Conservation (phyloP, 2,797 vertebrate genomes). For the Valencia hispanica region DNA sequence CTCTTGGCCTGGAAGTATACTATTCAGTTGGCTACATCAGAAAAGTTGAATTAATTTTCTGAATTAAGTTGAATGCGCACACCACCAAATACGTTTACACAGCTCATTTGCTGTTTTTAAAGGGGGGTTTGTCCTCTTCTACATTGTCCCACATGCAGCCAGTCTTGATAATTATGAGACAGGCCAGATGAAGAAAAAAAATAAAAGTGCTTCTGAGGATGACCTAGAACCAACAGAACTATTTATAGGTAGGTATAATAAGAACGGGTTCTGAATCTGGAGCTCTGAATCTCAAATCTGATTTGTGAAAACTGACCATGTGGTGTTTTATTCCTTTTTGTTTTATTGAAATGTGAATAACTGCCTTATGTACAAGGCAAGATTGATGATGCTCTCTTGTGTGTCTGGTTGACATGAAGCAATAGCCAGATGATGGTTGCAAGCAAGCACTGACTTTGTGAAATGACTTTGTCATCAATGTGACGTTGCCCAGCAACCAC, state of each 20-base stretch:
- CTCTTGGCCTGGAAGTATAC: background rate
- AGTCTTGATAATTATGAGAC: constrained; percentile 46
- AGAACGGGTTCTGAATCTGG: constrained; percentile 69
- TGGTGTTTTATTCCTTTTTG: background rate
- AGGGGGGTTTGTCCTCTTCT: constrained; percentile 15
- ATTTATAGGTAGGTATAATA: constrained; percentile 78
- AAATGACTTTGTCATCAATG: constrained; percentile 16
- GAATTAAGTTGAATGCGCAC: background rate
- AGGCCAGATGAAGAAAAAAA: constrained; percentile 43
- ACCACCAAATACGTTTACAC: background rate
- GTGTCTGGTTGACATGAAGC: background rate
- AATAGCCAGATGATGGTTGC: background rate
- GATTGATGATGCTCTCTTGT: background rate
- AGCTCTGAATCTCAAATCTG: constrained; percentile 44
- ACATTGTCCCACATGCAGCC: constrained; percentile 66
- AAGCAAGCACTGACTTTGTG: constrained; percentile 17
- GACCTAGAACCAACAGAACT: constrained; percentile 81
- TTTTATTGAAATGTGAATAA: background rate
- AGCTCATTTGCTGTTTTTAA: constrained; percentile 10
- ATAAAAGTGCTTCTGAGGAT: constrained; percentile 60
- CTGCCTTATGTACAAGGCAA: background rate
- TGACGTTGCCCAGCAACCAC: constrained; percentile 38
- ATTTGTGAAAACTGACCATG: constrained; percentile 9
- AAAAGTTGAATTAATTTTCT: background rate
- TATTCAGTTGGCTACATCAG: constrained; percentile 3